Evolutionary conservation across 2,113 vertebrate species (phyloP).

Genomic region (Microcebus jonahi): DNA sequence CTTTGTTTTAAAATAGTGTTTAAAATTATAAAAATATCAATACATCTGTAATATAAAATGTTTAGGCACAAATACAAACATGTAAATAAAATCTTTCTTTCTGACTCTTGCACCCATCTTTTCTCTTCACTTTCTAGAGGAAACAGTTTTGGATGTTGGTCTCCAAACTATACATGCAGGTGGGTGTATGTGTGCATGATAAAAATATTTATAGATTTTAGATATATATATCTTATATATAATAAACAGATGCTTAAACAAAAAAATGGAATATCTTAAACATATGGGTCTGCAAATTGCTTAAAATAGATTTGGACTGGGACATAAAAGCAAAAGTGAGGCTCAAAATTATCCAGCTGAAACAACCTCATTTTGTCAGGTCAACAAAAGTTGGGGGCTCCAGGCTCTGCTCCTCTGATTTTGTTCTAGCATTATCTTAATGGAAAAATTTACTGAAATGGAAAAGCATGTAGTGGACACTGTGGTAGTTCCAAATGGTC

Average conservation of each 20-base stretch:
- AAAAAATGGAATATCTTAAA: background rate
- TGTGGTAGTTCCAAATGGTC: background rate
- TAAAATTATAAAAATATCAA: background rate
- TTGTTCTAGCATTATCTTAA: background rate
- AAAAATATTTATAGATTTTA: background rate
- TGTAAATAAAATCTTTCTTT: background rate
- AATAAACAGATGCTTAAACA: background rate
- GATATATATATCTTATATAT: background rate
- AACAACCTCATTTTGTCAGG: background rate
- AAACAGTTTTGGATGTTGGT: background rate
- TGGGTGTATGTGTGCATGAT: background rate
- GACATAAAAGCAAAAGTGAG: background rate
- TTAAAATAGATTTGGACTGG: background rate
- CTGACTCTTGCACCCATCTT: background rate
- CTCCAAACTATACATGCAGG: background rate
- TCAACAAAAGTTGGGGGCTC: background rate
- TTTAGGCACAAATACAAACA: background rate
- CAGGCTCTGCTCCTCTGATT: background rate
- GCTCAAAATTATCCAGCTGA: background rate
- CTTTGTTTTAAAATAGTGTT: background rate
- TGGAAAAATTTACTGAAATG: background rate
- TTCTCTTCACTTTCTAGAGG: background rate
- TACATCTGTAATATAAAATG: background rate
- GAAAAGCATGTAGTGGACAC: background rate
- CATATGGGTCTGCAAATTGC: background rate